A percentile compares a stretch with the other conserved stretches of the same genome.
These are phyloP conservation scores for Acrossocheilus wenchowensis DNA, from an alignment of 2,797 vertebrate species.

Conservation along the genomic window DNA sequence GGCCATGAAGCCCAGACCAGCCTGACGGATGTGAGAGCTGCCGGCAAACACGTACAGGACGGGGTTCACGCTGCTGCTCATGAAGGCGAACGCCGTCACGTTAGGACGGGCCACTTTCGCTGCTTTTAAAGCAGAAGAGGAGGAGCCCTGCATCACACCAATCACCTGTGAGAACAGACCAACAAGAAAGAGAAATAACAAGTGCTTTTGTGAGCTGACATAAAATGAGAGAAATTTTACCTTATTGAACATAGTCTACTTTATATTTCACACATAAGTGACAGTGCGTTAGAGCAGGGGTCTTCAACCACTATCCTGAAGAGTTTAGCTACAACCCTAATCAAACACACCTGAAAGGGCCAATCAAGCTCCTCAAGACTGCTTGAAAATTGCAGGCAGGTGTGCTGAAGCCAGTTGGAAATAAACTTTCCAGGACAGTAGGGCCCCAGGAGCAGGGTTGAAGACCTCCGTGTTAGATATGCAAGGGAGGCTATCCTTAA, in stretches of 20 bases:
- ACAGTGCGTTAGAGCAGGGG: background rate
- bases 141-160: conserved; percentile 47
- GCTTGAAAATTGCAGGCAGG: no score
- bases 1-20: conserved; percentile 85
- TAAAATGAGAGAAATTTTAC: background rate
- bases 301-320: no score
- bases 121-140: fast-evolving
- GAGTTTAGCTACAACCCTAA: no score
- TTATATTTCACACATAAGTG: background rate
- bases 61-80: conserved; percentile 89
- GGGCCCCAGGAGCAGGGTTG: no score
- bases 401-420: no score
- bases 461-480: background rate
- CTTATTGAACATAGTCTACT: background rate
- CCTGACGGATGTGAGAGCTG: conserved; percentile 81
- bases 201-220: background rate
- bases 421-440: no score
- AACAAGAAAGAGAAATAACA: background rate
- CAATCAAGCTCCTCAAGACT: no score
- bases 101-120: conserved; percentile 61
- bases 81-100: conserved; percentile 83
- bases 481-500: background rate
- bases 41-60: conserved; percentile 89
- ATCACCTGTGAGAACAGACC: conserved; percentile 66
- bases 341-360: no score